Percentiles rank a stretch among this genome's conserved stretches.
These are phyloP conservation scores for Brenthis hecate DNA, from an alignment of 2,888 invertebrate genomes.

Conservation along the genomic window DNA sequence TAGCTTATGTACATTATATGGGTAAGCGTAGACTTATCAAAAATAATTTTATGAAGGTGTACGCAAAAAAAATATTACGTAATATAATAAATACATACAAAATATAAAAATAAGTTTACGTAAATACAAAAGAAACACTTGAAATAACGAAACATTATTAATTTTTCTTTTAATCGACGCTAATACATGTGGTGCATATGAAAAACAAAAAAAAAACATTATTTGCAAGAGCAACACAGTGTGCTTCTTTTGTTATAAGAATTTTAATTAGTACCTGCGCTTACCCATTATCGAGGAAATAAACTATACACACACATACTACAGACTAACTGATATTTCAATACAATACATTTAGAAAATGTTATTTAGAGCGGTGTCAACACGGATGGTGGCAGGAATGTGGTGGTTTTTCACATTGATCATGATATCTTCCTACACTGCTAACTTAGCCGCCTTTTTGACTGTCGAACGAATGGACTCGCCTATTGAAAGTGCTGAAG, in stretches of 20 bases:
- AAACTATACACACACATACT: background rate
- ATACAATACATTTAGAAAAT: conserved; percentile 23
- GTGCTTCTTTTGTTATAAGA: conserved; percentile 7
- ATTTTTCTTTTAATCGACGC: background rate
- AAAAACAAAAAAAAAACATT: conserved; percentile 1
- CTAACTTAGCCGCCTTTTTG: conserved; percentile 96
- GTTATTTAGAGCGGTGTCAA: conserved; percentile 88
- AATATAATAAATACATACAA: background rate
- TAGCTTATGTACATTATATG: background rate
- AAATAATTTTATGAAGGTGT: background rate
- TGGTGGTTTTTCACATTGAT: conserved; percentile 98
- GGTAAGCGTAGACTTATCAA: background rate
- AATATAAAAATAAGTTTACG: too few relatives aligned
- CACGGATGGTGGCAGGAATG: conserved; percentile 94
- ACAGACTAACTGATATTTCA: background rate
- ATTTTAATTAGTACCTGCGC: conserved; percentile 16
- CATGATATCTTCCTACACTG: conserved; percentile 98
- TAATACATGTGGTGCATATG: background rate
- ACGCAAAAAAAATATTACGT: background rate
- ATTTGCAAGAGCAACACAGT: background rate
- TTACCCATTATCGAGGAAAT: conserved; percentile 6
- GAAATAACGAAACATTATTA: background rate
- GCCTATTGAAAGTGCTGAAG: conserved; percentile 97
- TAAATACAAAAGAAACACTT: background rate
- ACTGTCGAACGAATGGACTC: conserved; percentile 96